These are phyloP conservation scores for Petrolisthes cinctipes DNA, from an alignment of 2,888 invertebrate species.

Conservation along the genomic window DNA sequence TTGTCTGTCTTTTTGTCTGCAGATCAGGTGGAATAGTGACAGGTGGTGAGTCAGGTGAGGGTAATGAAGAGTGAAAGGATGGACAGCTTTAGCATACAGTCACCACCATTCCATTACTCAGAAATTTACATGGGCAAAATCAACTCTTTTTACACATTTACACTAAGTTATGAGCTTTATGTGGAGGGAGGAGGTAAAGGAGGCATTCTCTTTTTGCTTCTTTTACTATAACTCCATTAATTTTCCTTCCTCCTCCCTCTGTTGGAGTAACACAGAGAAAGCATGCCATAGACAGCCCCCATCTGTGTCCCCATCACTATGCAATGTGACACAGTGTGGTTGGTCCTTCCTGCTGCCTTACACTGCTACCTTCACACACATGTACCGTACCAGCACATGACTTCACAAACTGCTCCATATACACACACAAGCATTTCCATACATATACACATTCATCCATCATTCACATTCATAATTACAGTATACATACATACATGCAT, in stretches of 20 bases:
- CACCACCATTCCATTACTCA: not conserved
- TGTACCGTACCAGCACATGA: not conserved
- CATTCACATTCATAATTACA: not conserved
- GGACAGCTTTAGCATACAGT: not conserved
- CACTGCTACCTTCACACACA: not conserved
- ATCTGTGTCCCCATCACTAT: not conserved
- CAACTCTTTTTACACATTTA: not conserved
- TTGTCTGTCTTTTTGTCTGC: too few relatives aligned
- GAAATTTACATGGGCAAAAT: not conserved
- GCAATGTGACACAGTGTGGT: not conserved
- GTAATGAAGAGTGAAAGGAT: not conserved
- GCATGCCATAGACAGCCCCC: not conserved
- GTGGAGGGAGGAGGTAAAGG: not conserved
- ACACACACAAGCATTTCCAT: slow-evolving; percentile 1
- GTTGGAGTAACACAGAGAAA: too few relatives aligned
- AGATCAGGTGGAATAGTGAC: too few relatives aligned
- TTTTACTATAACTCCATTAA: not conserved
- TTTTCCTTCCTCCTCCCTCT: too few relatives aligned
- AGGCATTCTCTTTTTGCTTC: not conserved
- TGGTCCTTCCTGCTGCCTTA: not conserved
- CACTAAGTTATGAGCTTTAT: not conserved
- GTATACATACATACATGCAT: not conserved
- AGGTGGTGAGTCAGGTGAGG: not conserved
- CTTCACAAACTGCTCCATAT: slow-evolving; percentile 3
- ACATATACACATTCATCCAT: not conserved